phyloP scores from a whole-genome alignment of 2,888 invertebrate genomes.

The Folsomia candida region DNA sequence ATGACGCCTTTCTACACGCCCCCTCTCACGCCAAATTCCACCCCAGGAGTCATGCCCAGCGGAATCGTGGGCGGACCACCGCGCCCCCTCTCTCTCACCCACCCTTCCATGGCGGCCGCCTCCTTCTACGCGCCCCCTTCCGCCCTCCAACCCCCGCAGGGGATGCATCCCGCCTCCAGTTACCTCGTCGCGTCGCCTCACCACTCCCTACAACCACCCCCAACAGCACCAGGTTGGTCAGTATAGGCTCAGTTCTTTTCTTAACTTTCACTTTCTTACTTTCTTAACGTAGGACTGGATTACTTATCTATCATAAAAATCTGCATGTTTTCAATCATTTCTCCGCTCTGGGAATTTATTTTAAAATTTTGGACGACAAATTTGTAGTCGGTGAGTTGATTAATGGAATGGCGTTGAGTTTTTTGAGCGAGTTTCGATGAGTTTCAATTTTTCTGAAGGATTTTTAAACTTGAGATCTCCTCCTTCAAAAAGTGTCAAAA shows the following conservation, averaged over 20 bases:
- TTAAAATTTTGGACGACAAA: too few species aligned
- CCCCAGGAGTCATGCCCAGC: slow-evolving; percentile 2
- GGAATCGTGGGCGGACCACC: slow-evolving; percentile 33
- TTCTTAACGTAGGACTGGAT: too few species aligned
- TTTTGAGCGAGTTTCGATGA: too few species aligned
- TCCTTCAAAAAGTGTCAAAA: too few species aligned
- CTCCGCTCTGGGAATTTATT: too few species aligned
- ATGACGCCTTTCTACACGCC: slow-evolving; percentile 50
- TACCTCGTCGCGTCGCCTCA: slow-evolving; percentile 45
- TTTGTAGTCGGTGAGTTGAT: too few species aligned
- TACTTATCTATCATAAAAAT: too few species aligned
- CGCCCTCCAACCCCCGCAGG: slow-evolving; percentile 26
- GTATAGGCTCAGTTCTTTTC: slow-evolving; percentile 45
- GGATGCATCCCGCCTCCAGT: slow-evolving; percentile 35
- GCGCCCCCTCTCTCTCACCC: slow-evolving; percentile 31
- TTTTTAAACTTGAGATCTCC: too few species aligned
- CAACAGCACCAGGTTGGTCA: slow-evolving; percentile 51
- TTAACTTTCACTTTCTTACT: too few species aligned
- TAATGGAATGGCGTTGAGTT: too few species aligned
- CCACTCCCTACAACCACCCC: slow-evolving; percentile 48
- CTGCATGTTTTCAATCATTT: too few species aligned
- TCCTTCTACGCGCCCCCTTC: slow-evolving; percentile 37
- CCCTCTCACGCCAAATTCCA: slow-evolving; percentile 45
- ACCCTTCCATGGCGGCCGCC: slow-evolving; percentile 34
- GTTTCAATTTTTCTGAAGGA: too few species aligned